Evolutionary conservation across 2,113 vertebrate species (phyloP).

Genomic region (Acanthisitta chloris): DNA sequence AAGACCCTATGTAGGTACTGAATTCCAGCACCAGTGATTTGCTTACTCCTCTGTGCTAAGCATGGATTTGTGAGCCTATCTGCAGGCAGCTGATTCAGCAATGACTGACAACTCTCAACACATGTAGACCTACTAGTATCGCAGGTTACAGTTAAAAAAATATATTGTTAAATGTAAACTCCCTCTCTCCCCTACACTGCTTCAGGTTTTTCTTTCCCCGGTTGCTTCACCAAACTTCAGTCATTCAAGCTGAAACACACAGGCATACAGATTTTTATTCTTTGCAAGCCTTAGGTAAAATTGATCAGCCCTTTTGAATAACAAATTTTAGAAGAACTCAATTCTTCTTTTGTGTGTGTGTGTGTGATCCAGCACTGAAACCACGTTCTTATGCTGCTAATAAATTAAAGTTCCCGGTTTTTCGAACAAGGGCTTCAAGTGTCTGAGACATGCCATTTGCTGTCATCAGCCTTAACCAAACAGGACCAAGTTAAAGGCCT

Average conservation of each 20-base stretch:
- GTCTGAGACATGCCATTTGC: not conserved
- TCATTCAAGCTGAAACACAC: not conserved
- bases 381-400: accelerated
- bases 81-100: not conserved
- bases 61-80: not conserved
- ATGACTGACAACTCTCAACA: not conserved
- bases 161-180: not conserved
- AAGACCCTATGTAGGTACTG: not conserved
- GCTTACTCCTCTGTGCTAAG: not conserved
- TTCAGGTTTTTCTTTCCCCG: not conserved
- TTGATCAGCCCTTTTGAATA: not conserved
- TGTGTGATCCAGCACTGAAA: not conserved
- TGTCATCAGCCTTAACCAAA: not conserved
- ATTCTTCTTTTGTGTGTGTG: not conserved
- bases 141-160: not conserved
- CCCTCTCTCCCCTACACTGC: accelerated
- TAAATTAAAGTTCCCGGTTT: not conserved
- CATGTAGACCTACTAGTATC: not conserved
- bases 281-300: not conserved
- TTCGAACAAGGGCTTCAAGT: not conserved
- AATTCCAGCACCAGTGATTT: not conserved
- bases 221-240: not conserved
- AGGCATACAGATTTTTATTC: not conserved
- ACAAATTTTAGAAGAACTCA: not conserved
- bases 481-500: not conserved